Evolutionary conservation across 2,113 vertebrate species (phyloP), one percentile per base, ranked within the genome.

Genomic region (Myiozetetes cayanensis): DNA sequence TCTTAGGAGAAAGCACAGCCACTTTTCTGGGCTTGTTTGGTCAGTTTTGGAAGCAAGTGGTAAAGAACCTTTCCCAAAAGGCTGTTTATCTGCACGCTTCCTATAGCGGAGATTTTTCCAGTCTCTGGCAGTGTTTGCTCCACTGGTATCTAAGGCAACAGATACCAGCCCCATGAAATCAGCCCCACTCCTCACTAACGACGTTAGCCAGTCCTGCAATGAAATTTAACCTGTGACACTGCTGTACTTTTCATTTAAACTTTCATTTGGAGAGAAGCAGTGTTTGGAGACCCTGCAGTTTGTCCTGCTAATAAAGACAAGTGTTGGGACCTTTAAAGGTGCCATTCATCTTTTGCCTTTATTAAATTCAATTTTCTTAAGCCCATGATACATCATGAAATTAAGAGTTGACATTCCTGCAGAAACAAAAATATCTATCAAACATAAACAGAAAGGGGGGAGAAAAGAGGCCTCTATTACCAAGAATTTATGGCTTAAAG

Each of bases 321-420:
- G 98, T 98, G 98, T 98, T 98, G 97, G 98, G 98, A 98, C 98
- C 98, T 98, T 98, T 98, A 98, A 98, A 97, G 98, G 97, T 98
- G 97, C 97, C 98, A 98, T 98, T 98, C 98, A 98, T 98, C 98
- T 98, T 97, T 98, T 97, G 97, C 97, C 97, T 98, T 98, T 98
- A 98, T 98, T 98, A 98, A 98, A 98, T 98, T 98, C 97, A 98
- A 98, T 98, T 98, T 98, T 98, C 97, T 97, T 97, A 98, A 98
- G 96, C 97, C 98, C 96, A 97, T 94, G 97, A 98, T 97, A 98
- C 97, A 98, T 98, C 98, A 98, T 98, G 98, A 98, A 98, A 98
- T 98, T 98, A 98, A 96, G 97, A 98, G 97, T 96, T 98, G 97
- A 98, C 98, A 98, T 98, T 98, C 98, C 97, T 97, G 97, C 91